Base-by-base conservation (phyloP, 1,140 invertebrate species). In the Aphis craccivora region DNA sequence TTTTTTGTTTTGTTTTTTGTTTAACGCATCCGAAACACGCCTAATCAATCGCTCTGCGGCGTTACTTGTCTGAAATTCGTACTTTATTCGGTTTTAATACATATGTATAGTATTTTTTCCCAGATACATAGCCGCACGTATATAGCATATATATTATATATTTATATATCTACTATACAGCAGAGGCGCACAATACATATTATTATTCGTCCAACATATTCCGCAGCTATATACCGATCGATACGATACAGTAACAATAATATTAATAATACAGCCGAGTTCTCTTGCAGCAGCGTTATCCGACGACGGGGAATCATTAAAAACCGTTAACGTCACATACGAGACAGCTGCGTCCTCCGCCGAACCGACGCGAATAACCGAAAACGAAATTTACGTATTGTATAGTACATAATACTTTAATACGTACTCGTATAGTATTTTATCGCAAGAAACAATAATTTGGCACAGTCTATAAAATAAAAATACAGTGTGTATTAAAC, bases 41-140 rank as follows among this genome's bases (percentile, higher is more conserved):
- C 88, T 89, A 89, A 89, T 55, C 88, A 89, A 89, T 89, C 88
- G 88, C 30, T 53, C 87, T 87, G 84, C 60, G 60, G 60, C 30
- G 30, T 14, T 51, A 87, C 45, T 53, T 53, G 87, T 53, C 87
- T 51, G 22, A 89, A 51, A 53, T 51, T 53, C 20, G n/a, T 53
- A 89, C 87, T 53, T 53, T 37, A 53, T 89, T 89, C 48, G n/a
- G 20, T 9, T 86, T 45, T 30, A 23, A 83, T 81, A 45, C 14
- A 37, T 83, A 23, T 40, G 0, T 9, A 2, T 84, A 84, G 23
- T 43, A 43, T 86, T 86, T 86, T 25, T 86, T 1, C 25, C 23
- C 83, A 22, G n/a, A 35, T 76, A 35, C 25, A n/a, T 18, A 5
- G 14, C 37, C 37, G 37, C 37, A 3, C n/a, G 14, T 76, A n/a